Evolutionary conservation across 1,140 invertebrate genomes (phyloP).

Genomic region (Uloborus diversus): DNA sequence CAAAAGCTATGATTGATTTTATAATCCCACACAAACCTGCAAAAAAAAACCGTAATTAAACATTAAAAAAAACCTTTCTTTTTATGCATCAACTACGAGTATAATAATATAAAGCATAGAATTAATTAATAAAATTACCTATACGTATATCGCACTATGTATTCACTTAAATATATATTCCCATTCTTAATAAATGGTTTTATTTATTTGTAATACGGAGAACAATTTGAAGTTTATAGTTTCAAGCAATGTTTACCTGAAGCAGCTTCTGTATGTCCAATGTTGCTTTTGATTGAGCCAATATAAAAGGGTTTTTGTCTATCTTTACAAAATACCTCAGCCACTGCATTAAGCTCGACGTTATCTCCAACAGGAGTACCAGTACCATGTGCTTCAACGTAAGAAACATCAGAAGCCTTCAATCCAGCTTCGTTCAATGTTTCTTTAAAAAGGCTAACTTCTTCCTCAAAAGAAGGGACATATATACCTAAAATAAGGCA

Average conservation of each 20-base stretch:
- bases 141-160: no score
- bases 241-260: conserved; percentile 27
- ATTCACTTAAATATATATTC: no score
- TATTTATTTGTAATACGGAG: no score
- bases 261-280: conserved; percentile 85
- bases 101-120: no score
- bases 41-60: no score
- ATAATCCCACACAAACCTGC: conserved; percentile 62
- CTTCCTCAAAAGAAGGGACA: conserved; percentile 20
- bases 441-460: not conserved
- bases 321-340: not conserved
- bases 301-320: conserved; percentile 75
- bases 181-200: no score
- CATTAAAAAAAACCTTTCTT: no score
- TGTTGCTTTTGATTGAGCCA: conserved; percentile 92
- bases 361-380: conserved; percentile 78
- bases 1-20: conserved; percentile 69
- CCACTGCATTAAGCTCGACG: conserved; percentile 76
- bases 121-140: no score
- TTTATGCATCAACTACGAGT: no score
- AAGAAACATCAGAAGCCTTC: conserved; percentile 66
- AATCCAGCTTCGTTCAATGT: not conserved
- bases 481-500: conserved; percentile 1
- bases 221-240: no score
- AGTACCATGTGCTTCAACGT: conserved; percentile 96